phyloP scores from a whole-genome alignment of 2,113 vertebrate species.

The Neogale vison region DNA sequence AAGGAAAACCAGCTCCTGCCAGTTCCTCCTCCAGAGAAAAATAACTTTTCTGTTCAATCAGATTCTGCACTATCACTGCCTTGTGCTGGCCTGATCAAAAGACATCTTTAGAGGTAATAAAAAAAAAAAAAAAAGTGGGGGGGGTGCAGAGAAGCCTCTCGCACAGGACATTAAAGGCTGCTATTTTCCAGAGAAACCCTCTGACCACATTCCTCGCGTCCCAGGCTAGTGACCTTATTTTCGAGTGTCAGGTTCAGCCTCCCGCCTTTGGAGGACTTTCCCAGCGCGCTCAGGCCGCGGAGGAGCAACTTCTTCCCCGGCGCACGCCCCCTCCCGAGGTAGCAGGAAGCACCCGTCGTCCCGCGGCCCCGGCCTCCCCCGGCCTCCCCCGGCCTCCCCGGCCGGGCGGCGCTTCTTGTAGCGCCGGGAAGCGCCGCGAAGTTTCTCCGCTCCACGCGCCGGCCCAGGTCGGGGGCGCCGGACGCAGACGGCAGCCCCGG shows the following conservation, averaged over 20 bases:
- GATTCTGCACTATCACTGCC: slow-evolving; percentile 87
- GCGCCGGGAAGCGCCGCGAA: slow-evolving; percentile 29
- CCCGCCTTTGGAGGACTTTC: slow-evolving; percentile 79
- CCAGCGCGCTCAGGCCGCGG: slow-evolving; percentile 47
- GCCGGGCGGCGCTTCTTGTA: background rate
- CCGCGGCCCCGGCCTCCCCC: background rate
- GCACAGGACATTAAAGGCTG: slow-evolving; percentile 83
- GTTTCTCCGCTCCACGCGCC: slow-evolving; percentile 44
- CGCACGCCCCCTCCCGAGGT: slow-evolving; percentile 67
- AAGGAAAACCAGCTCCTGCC: slow-evolving; percentile 92
- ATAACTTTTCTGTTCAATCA: slow-evolving; percentile 92
- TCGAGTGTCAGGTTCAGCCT: slow-evolving; percentile 85
- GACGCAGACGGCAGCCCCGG: background rate
- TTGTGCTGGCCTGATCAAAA: slow-evolving; percentile 89
- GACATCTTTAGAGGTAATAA: slow-evolving; percentile 85
- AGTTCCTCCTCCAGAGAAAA: slow-evolving; percentile 91
- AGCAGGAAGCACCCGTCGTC: background rate
- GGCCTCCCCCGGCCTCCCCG: background rate
- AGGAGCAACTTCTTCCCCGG: slow-evolving; percentile 69
- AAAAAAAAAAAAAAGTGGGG: slow-evolving; percentile 49
- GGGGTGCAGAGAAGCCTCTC: slow-evolving; percentile 36
- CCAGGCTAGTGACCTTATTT: slow-evolving; percentile 83
- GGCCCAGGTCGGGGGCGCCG: slow-evolving; percentile 14
- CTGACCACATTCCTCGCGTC: slow-evolving; percentile 78
- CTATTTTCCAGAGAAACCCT: slow-evolving; percentile 80